Evolutionary conservation across 2,888 invertebrate genomes (phyloP), one percentile per base, ranked within the genome.

Genomic region (Rhorus exstirpatorius): DNA sequence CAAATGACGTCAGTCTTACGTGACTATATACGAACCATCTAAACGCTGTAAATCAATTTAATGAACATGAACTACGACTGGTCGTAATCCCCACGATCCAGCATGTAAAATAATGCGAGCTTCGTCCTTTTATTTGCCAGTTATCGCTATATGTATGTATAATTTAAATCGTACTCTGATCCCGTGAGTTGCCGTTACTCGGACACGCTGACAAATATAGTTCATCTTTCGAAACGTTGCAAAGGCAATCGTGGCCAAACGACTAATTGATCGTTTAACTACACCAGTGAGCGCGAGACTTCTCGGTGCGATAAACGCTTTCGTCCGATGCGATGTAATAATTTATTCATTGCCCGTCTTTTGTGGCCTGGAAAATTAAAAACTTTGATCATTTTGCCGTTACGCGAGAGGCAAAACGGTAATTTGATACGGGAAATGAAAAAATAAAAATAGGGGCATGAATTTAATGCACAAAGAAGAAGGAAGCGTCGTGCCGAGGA

Each of bases 251-350:
- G 75, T 71, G 60, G 68, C 67, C 70, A 58, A 58, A 65, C 71
- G 79, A 67, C 70, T 82, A 82, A 82, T 82, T 82, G 82, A 82
- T 82, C 75, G 75, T 79, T 82, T 75, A 75, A 76, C 79, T 65
- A 65, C 65, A 58, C 44, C 65, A 21, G 49, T 35, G 67, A n/a
- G 49, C 24, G 55, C 24, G 72, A 61, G 72, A 68, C 58, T 74
- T 55, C 31, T 35, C 61, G 74, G 24, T 65, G 60, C 65, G 75
- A 79, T 75, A 79, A 79, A 71, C 71, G 70, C 63, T 68, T 46
- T 41, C 46, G 17, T 44, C 21, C 41, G 35, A 44, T 21, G 44
- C 67, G 46, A 26, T 58, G 46, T 8, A 41, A 67, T 76, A 75
- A 82, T 79, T 79, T 79, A 82, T 82, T 82, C 79, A 82, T 79